Conservation (phyloP, 2,113 vertebrate species). For the Cebus imitator region DNA sequence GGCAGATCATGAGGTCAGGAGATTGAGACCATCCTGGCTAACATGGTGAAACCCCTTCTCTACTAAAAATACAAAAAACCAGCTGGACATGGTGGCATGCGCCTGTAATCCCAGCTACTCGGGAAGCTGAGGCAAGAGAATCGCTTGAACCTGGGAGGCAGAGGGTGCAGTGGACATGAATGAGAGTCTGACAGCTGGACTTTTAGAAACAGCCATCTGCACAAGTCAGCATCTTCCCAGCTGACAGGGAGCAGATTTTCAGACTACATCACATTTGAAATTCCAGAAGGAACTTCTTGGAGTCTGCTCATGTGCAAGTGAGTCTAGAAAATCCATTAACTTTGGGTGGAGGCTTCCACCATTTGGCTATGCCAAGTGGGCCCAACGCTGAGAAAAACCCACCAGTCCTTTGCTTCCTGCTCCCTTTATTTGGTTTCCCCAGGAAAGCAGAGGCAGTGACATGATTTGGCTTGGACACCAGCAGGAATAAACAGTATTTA, state of each 20-base stretch:
- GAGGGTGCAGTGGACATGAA: slow-evolving; percentile 67
- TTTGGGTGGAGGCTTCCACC: neutral
- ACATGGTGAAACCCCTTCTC: too few relatives aligned
- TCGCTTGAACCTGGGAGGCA: too few relatives aligned
- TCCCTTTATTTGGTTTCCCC: neutral
- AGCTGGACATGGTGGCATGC: too few relatives aligned
- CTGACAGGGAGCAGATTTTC: neutral
- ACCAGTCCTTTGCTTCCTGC: neutral
- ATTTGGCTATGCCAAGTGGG: neutral
- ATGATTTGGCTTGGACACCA: neutral
- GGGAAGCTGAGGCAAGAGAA: too few relatives aligned
- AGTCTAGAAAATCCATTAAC: neutral
- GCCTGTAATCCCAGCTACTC: too few relatives aligned
- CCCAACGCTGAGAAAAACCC: neutral
- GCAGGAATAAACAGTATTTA: neutral
- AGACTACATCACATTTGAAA: neutral
- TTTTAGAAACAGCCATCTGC: neutral
- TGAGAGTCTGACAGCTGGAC: neutral
- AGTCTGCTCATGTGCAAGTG: neutral
- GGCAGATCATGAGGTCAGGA: too few relatives aligned
- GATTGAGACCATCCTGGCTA: too few relatives aligned
- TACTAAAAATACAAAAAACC: too few relatives aligned
- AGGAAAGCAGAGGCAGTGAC: neutral
- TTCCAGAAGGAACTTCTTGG: neutral
- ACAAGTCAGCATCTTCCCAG: neutral